A percentile compares a stretch with the other conserved stretches of the same genome.
These are phyloP conservation scores for Pagetopsis macropterus DNA, from an alignment of 2,797 vertebrate species.

Conservation along the genomic window DNA sequence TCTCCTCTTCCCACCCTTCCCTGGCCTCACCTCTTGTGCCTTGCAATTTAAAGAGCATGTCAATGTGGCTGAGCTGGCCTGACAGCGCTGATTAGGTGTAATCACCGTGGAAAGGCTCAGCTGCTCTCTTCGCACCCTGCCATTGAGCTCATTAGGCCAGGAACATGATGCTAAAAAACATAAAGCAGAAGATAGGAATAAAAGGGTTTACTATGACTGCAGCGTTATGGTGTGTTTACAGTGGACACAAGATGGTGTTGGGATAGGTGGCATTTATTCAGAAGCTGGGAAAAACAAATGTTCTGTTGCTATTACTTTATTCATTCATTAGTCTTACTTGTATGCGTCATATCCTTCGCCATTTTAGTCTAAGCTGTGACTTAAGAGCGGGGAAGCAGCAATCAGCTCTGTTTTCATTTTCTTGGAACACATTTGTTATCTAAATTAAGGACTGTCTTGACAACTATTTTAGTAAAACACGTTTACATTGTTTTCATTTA, in stretches of 20 bases:
- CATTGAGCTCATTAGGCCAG: conserved; percentile 61
- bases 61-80: conserved; percentile 34
- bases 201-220: conserved; percentile 2
- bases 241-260: conserved; percentile 1
- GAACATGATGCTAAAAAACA: conserved; percentile 34
- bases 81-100: conserved; percentile 56
- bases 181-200: conserved; percentile 11
- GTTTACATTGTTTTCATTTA: conserved; percentile 3
- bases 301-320: conserved; percentile 34
- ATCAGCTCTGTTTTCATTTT: conserved; percentile 26
- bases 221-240: conserved; percentile 10
- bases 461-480: conserved; percentile 7
- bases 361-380: conserved; percentile 38
- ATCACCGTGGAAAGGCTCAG: conserved; percentile 67
- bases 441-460: neutral
- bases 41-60: conserved; percentile 55
- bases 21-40: conserved; percentile 26
- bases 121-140: conserved; percentile 51
- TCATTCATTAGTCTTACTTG: conserved; percentile 33
- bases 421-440: conserved; percentile 9
- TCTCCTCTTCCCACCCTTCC: neutral
- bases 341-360: conserved; percentile 7
- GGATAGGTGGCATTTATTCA: conserved; percentile 8
- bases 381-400: conserved; percentile 15
- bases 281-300: conserved; percentile 23